A percentile compares a stretch with the other conserved stretches of the same genome.
Conservation (phyloP, 2,797 vertebrate genomes). For the Microctenopoma lineatum region DNA sequence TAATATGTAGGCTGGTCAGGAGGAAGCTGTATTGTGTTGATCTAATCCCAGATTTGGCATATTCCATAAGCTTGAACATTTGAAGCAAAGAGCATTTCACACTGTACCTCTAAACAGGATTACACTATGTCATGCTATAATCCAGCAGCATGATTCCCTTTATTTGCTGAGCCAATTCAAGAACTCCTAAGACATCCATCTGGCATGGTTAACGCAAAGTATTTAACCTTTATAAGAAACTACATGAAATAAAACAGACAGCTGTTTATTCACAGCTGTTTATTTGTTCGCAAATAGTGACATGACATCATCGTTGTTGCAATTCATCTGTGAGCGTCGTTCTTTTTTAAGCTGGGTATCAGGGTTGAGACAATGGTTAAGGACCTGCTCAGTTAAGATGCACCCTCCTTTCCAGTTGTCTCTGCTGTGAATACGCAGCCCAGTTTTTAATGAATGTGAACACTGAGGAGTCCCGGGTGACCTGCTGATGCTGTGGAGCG, state of each 20-base stretch:
- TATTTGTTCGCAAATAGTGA: neutral
- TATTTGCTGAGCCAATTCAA: constrained; percentile 63
- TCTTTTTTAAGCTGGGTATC: constrained; percentile 23
- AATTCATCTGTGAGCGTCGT: constrained; percentile 18
- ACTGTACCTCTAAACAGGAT: constrained; percentile 80
- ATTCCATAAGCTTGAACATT: constrained; percentile 61
- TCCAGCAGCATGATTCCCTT: constrained; percentile 62
- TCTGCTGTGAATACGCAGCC: constrained; percentile 60
- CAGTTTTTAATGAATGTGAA: constrained; percentile 77
- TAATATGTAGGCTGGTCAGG: constrained; percentile 45
- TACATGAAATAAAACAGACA: constrained; percentile 46
- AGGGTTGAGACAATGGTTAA: constrained; percentile 35
- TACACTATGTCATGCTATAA: constrained; percentile 74
- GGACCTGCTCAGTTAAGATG: constrained; percentile 62
- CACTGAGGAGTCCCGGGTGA: constrained; percentile 75
- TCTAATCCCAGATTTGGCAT: constrained; percentile 79
- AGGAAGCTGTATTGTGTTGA: constrained; percentile 61
- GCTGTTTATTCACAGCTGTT: constrained; percentile 18
- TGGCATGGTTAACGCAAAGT: constrained; percentile 55
- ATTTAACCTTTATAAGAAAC: constrained; percentile 46
- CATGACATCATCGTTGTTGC: constrained; percentile 1
- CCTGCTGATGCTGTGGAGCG: constrained; percentile 68
- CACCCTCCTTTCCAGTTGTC: constrained; percentile 29
- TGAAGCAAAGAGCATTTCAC: constrained; percentile 80
- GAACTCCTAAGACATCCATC: constrained; percentile 64